Conservation (phyloP, 37 sponge, comb jelly and placozoan genomes). For the Agelas oroides region DNA sequence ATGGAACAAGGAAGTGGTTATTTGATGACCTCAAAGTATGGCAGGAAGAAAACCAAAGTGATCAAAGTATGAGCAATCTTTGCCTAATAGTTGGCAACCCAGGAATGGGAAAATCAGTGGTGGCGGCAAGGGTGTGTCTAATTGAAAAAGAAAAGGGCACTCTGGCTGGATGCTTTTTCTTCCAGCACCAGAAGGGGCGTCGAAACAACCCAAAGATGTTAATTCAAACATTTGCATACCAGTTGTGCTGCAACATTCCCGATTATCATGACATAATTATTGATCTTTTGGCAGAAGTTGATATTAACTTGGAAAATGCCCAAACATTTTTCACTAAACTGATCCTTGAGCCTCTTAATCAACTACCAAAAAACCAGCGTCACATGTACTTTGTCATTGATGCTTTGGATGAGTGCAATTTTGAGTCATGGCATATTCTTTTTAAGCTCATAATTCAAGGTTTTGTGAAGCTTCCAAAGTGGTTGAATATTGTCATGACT, state of each 20-base stretch:
- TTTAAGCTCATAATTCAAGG: slow-evolving; percentile 31
- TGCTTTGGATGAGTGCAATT: slow-evolving; percentile 62
- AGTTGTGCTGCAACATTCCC: neutral
- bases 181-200: slow-evolving; percentile 30
- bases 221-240: slow-evolving; percentile 24
- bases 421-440: slow-evolving; percentile 14
- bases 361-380: neutral
- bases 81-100: slow-evolving; percentile 32
- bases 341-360: slow-evolving; percentile 22
- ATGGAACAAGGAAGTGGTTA: slow-evolving; percentile 35
- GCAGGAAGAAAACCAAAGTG: neutral
- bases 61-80: neutral
- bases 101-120: slow-evolving; percentile 49
- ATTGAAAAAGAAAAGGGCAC: neutral
- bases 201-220: slow-evolving; percentile 22
- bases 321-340: slow-evolving; percentile 6
- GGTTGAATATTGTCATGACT: slow-evolving; percentile 27
- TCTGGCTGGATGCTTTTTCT: slow-evolving; percentile 44
- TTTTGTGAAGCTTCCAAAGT: slow-evolving; percentile 43
- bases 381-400: slow-evolving; percentile 37
- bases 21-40: slow-evolving; percentile 5
- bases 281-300: neutral
- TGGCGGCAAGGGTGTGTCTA: slow-evolving; percentile 20
- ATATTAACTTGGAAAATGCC: neutral
- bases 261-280: neutral